Percentiles rank a stretch among this genome's conserved stretches.
phyloP scores from a whole-genome alignment of 2,888 invertebrate genomes.

The Acanthoscelides obtectus region DNA sequence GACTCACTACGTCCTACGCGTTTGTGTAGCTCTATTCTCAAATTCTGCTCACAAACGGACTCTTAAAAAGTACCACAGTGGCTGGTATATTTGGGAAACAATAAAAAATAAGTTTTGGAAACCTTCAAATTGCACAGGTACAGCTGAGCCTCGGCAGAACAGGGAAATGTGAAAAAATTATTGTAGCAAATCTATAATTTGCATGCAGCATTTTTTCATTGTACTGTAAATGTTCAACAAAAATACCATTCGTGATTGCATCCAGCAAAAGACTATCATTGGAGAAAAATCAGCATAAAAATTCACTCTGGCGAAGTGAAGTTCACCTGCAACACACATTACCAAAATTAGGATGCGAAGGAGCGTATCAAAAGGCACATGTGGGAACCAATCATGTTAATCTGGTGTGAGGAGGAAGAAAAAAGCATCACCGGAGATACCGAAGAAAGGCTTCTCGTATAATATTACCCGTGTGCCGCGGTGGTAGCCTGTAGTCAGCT shows the following conservation, averaged over 20 bases:
- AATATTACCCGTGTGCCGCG: neutral
- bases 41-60: too few species aligned
- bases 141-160: too few species aligned
- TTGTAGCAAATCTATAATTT: neutral
- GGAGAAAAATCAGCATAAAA: neutral
- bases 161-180: too few species aligned
- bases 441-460: neutral
- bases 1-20: too few species aligned
- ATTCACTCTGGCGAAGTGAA: neutral
- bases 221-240: neutral
- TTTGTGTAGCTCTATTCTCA: too few species aligned
- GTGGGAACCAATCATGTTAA: neutral
- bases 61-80: too few species aligned
- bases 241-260: neutral
- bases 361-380: neutral
- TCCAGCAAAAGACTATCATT: neutral
- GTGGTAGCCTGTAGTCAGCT: neutral
- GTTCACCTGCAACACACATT: neutral
- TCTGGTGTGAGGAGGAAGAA: neutral
- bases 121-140: too few species aligned
- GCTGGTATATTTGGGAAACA: too few species aligned
- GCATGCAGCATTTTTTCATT: neutral
- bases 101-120: too few species aligned
- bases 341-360: neutral
- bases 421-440: neutral